A percentile compares a stretch with the other conserved stretches of the same genome.
phyloP scores from a whole-genome alignment of 2,797 vertebrate genomes.

The Hyperoplus lanceolatus region DNA sequence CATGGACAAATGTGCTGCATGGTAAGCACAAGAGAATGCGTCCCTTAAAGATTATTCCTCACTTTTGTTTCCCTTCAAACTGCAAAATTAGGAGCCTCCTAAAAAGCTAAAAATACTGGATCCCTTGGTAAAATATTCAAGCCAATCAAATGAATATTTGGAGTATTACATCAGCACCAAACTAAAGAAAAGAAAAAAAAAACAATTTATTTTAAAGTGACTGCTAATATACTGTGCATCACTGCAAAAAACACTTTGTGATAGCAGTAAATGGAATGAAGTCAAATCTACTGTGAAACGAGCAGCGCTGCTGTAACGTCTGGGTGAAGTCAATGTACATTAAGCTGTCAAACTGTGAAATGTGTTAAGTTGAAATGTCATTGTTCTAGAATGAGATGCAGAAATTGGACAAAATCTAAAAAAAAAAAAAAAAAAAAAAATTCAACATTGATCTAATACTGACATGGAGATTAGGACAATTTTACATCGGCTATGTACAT shows the following conservation, averaged over 20 bases:
- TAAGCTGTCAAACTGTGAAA: constrained; percentile 57
- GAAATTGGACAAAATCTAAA: constrained; percentile 50
- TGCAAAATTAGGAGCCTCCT: constrained; percentile 38
- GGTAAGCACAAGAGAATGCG: constrained; percentile 48
- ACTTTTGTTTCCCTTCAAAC: constrained; percentile 66
- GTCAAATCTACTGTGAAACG: constrained; percentile 72
- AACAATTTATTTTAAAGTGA: constrained; percentile 44
- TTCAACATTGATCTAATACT: constrained; percentile 70
- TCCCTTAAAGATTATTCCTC: constrained; percentile 33
- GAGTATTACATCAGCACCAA: constrained; percentile 58
- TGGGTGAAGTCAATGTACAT: constrained; percentile 40
- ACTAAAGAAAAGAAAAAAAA: constrained; percentile 27
- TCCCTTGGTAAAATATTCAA: constrained; percentile 56
- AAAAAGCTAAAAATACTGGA: constrained; percentile 54
- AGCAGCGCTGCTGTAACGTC: constrained; percentile 45
- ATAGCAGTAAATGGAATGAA: constrained; percentile 73
- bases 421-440: constrained; percentile 17
- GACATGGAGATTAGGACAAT: constrained; percentile 72
- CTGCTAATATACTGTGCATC: constrained; percentile 54
- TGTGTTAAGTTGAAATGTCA: constrained; percentile 36
- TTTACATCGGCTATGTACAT: constrained; percentile 81
- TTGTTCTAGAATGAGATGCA: constrained; percentile 38
- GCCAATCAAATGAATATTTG: constrained; percentile 51
- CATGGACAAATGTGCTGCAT: constrained; percentile 57
- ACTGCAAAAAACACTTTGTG: constrained; percentile 54